Percentiles rank a stretch among this genome's conserved stretches.
phyloP scores from a whole-genome alignment of 2,888 invertebrate species.

The Nemoura dubitans region DNA sequence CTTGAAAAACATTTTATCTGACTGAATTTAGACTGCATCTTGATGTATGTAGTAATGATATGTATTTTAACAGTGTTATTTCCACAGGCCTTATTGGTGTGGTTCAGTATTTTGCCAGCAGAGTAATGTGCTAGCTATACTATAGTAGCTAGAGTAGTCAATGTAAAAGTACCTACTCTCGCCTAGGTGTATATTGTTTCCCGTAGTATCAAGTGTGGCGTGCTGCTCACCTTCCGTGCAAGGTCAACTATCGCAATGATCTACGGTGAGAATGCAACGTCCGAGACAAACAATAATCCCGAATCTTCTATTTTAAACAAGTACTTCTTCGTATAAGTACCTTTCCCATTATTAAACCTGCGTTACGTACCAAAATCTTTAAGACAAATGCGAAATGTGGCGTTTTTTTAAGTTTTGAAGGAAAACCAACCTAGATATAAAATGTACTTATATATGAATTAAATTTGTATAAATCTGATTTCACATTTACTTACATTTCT shows the following conservation, averaged over 20 bases:
- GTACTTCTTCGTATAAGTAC: background rate
- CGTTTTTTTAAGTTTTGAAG: too few relatives aligned
- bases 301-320: background rate
- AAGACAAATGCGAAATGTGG: too few relatives aligned
- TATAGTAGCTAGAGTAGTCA: background rate
- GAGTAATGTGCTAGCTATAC: background rate
- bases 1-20: conserved; percentile 49
- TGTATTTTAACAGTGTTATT: conserved; percentile 43
- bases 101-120: conserved; percentile 42
- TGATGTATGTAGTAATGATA: conserved; percentile 39
- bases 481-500: too few relatives aligned
- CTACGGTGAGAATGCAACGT: background rate
- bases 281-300: background rate
- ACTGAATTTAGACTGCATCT: conserved; percentile 49
- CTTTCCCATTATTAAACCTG: background rate
- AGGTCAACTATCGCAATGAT: too few relatives aligned
- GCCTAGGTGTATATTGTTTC: background rate
- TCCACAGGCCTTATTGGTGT: conserved; percentile 48
- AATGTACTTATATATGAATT: too few relatives aligned
- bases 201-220: background rate
- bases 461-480: too few relatives aligned
- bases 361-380: too few relatives aligned
- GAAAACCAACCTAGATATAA: too few relatives aligned
- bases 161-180: background rate
- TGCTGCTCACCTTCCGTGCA: background rate